Conservation (phyloP, 2,888 invertebrate genomes). For the Pherbina coryleti region DNA sequence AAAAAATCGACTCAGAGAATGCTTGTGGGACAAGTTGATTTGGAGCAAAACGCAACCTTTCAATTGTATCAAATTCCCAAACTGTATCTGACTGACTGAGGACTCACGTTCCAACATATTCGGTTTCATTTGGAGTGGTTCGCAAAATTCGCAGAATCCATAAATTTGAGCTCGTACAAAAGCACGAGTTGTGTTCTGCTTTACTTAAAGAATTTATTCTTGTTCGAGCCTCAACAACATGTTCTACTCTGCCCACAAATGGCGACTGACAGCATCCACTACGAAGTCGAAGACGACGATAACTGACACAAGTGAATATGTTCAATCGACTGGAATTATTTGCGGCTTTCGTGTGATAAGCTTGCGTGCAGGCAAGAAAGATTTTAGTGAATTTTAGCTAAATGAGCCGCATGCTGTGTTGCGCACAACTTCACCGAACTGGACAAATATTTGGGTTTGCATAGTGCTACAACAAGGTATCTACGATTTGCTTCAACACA, state of each 20-base stretch:
- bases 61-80: slow-evolving; percentile 31
- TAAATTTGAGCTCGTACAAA: not conserved
- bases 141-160: slow-evolving; percentile 11
- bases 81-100: not conserved
- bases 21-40: not conserved
- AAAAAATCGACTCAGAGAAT: not conserved
- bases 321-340: slow-evolving; percentile 26
- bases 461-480: not conserved
- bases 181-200: not conserved
- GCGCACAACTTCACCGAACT: not conserved
- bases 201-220: not conserved
- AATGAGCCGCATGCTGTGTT: not conserved
- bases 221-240: not conserved
- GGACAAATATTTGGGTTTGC: not conserved
- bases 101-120: not conserved
- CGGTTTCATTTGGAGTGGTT: slow-evolving; percentile 12
- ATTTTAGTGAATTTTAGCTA: not conserved
- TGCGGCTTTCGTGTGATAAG: slow-evolving; percentile 1
- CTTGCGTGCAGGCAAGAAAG: slow-evolving; percentile 1
- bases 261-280: slow-evolving; percentile 12
- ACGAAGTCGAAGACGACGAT: not conserved
- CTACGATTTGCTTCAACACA: not conserved
- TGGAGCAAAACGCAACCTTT: slow-evolving; percentile 28
- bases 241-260: slow-evolving; percentile 5
- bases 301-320: slow-evolving; percentile 7